These are phyloP conservation scores for Oophaga sylvatica DNA, from an alignment of 2,797 vertebrate genomes.

Conservation along the genomic window DNA sequence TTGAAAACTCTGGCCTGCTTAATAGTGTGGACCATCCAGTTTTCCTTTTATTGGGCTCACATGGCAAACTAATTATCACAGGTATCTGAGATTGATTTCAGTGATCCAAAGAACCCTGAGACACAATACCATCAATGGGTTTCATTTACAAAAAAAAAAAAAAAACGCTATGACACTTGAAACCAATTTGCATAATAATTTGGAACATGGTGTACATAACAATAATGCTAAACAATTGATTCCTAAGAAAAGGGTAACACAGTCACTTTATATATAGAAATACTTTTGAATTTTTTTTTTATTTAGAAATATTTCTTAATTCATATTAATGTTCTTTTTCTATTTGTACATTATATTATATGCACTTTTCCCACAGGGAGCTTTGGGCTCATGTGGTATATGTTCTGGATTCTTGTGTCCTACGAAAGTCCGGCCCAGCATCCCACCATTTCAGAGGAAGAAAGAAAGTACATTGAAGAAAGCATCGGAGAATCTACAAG, in stretches of 20 bases:
- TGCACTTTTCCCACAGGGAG: constrained; percentile 73
- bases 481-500: constrained; percentile 83
- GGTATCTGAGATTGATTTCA: too few relatives aligned
- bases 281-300: background rate
- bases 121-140: too few relatives aligned
- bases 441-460: constrained; percentile 88
- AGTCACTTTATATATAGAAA: background rate
- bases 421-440: constrained; percentile 90
- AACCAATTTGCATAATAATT: too few relatives aligned
- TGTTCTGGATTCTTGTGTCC: constrained; percentile 91
- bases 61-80: too few relatives aligned
- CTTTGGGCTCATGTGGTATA: constrained; percentile 89
- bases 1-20: too few relatives aligned
- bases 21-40: too few relatives aligned
- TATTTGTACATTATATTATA: background rate
- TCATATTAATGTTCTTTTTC: background rate
- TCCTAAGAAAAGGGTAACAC: background rate
- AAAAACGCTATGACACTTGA: too few relatives aligned
- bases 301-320: background rate
- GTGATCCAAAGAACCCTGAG: too few relatives aligned
- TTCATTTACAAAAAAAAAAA: too few relatives aligned
- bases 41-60: too few relatives aligned
- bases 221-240: background rate
- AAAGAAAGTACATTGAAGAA: constrained; percentile 89
- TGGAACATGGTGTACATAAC: background rate